Conservation (phyloP, 2,113 vertebrate species). For the Pollimyrus isidori region DNA sequence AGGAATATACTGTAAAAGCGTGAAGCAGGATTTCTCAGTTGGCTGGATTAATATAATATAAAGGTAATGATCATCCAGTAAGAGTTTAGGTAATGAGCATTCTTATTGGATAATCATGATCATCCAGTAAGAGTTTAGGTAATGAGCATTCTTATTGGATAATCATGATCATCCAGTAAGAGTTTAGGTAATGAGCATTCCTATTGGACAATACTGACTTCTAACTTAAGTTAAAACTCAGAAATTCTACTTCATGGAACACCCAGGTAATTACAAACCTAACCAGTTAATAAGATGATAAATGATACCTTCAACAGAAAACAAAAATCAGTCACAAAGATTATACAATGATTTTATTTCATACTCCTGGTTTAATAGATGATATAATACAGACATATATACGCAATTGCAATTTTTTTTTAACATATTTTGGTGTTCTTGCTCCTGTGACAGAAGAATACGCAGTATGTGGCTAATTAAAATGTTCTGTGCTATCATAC, state of each 20-base stretch:
- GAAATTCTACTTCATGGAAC: not conserved
- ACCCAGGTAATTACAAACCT: not conserved
- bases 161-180: not conserved
- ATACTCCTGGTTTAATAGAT: not conserved
- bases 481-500: not conserved
- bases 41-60: not conserved
- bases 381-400: not conserved
- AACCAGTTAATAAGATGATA: not conserved
- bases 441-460: not conserved
- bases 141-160: not conserved
- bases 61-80: not conserved
- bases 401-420: not conserved
- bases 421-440: not conserved
- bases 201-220: not conserved
- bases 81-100: not conserved
- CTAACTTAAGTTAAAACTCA: not conserved
- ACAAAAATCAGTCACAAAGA: not conserved
- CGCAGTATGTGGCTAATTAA: not conserved
- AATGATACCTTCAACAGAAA: not conserved
- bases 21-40: not conserved
- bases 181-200: not conserved
- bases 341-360: not conserved
- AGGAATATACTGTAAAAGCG: not conserved
- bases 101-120: not conserved
- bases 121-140: not conserved